Base-by-base conservation (phyloP, 2,113 vertebrate species). In the Rhadina sibilatrix region DNA sequence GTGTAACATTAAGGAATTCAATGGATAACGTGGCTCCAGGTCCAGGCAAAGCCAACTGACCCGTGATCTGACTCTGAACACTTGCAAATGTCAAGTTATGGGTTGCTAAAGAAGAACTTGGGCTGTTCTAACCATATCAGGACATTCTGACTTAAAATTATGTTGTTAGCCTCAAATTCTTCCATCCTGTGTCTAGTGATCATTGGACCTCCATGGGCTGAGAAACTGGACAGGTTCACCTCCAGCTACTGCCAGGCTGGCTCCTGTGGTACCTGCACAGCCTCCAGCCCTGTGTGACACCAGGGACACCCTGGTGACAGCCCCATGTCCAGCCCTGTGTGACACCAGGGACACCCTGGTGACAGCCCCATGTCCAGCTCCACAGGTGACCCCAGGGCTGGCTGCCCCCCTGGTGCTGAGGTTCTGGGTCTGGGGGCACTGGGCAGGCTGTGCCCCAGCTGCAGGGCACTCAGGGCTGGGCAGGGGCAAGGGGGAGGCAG, bases 171-270 rank as follows among this genome's bases (percentile, higher is more conserved):
- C 50, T 80, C 37, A 22, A 47, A 57, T 38, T 52, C 50, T 77
- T 76, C 44, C 65, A 13, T 49, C 25, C 11, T 15, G 10, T 87
- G 74, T 53, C 63, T 52, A 5, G 13, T 3, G 20, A 33, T 27
- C 44, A 11, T 7, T 30, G 50, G 77, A 63, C 9, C 44, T 28
- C 49, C 46, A 23, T 4, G 31, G 28, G 27, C 44, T 60, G 24
- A 66, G 42, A 25, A 63, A 27, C 11, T 37, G 4, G 4, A 37
- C 40, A 24, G 11, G n/a, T 9, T 65, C 69, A 50, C 13, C 21
- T 52, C 27, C 53, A 1, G 52, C 49, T 35, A 5, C 12, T 1
- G 2, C 20, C 4, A 0, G 52, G 53, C 27, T 72, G 57, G 20
- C 42, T 53, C 60, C 50, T 1, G 6, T 30, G 25, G 25, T 18